Evolutionary conservation across 2,113 vertebrate species (phyloP).

Genomic region (Macrotis lagotis): DNA sequence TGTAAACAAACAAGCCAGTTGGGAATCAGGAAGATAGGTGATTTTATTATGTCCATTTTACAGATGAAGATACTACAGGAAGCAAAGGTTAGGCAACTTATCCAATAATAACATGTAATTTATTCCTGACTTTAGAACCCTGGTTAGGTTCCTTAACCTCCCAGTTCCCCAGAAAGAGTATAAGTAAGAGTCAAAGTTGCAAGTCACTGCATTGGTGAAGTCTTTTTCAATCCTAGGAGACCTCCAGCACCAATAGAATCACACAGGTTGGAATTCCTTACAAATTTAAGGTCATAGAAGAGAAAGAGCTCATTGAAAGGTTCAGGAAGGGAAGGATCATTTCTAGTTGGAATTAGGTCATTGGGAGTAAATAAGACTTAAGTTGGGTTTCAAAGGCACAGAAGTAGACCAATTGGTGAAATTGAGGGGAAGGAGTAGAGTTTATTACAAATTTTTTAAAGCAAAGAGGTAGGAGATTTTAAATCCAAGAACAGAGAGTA

Average conservation of each 20-base stretch:
- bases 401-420: background rate
- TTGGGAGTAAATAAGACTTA: background rate
- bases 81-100: background rate
- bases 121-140: background rate
- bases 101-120: background rate
- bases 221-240: background rate
- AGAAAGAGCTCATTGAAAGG: background rate
- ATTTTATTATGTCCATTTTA: no score
- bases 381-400: background rate
- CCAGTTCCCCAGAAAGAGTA: background rate
- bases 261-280: background rate
- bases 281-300: background rate
- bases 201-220: background rate
- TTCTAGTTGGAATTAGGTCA: background rate
- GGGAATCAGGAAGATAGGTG: background rate
- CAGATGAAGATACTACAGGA: background rate
- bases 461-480: background rate
- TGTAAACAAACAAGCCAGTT: background rate
- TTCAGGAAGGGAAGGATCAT: background rate
- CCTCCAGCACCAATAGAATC: background rate
- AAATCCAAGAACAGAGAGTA: background rate
- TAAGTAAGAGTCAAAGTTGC: background rate
- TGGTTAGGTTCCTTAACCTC: background rate
- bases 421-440: background rate
- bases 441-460: background rate